Evolutionary conservation across 2,888 invertebrate genomes (phyloP).

Genomic region (Callyntrura guangdongensis): DNA sequence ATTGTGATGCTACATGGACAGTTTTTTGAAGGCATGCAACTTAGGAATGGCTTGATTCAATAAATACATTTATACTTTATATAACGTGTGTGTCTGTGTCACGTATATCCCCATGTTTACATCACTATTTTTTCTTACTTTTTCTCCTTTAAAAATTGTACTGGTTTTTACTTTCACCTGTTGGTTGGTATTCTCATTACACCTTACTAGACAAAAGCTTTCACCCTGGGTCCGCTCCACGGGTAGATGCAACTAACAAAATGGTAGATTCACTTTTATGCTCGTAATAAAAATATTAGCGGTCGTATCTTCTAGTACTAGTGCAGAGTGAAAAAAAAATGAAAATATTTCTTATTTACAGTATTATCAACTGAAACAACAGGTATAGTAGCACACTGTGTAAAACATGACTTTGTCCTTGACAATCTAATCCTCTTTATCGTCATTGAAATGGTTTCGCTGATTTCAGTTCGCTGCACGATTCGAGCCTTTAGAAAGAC

Average conservation of each 20-base stretch:
- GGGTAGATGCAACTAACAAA: too few relatives aligned
- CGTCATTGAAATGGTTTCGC: background rate
- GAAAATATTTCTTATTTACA: background rate
- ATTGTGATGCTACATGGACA: background rate
- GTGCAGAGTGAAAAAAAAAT: background rate
- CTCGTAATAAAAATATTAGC: too few relatives aligned
- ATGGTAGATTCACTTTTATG: too few relatives aligned
- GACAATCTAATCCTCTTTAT: background rate
- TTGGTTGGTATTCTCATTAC: background rate
- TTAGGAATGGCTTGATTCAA: constrained; percentile 5
- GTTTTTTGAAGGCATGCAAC: constrained; percentile 29
- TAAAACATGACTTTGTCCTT: background rate
- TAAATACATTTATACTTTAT: background rate
- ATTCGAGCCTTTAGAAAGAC: too few relatives aligned
- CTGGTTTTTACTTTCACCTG: background rate
- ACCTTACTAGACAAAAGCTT: background rate
- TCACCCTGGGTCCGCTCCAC: background rate
- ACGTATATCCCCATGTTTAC: too few relatives aligned
- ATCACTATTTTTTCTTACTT: too few relatives aligned
- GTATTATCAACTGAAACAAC: too few relatives aligned
- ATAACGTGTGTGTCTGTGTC: background rate
- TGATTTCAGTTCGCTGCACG: too few relatives aligned
- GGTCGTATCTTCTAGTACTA: too few relatives aligned
- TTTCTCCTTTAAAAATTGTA: background rate
- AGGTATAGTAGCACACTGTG: background rate